A percentile compares a stretch with the other conserved stretches of the same genome.
Conservation (phyloP, 2,113 vertebrate species). For the Toxotes jaculatrix region DNA sequence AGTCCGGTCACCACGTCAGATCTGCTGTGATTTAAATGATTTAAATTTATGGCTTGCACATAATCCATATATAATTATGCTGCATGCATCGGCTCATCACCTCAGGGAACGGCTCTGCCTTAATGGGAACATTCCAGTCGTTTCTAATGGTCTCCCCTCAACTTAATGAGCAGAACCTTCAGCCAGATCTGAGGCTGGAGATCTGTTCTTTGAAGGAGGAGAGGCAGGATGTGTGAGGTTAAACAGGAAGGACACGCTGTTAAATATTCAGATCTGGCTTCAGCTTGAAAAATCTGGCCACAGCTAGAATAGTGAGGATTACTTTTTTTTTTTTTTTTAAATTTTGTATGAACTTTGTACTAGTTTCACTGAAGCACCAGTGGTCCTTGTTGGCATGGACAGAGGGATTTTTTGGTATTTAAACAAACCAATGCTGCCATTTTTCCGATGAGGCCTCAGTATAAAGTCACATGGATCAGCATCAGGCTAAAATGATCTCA, state of each 20-base stretch:
- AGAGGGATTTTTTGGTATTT: background rate
- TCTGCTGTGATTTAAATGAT: constrained; percentile 21
- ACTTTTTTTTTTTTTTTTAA: no score
- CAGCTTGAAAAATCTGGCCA: no score
- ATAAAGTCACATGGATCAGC: background rate
- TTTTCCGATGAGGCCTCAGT: background rate
- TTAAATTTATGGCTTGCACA: constrained; percentile 1
- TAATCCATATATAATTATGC: constrained; percentile 2
- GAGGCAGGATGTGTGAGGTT: background rate
- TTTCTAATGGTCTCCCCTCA: background rate
- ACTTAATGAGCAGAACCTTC: constrained; percentile 27
- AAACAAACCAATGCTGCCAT: no score
- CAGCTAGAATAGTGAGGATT: no score
- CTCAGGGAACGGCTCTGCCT: constrained; percentile 6
- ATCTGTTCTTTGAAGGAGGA: background rate
- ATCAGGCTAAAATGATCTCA: background rate
- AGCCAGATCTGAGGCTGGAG: background rate
- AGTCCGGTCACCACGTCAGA: constrained; percentile 6
- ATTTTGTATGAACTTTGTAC: no score
- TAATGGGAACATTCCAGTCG: background rate
- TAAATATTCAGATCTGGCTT: constrained; percentile 4
- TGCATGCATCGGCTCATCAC: background rate
- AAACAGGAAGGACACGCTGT: background rate
- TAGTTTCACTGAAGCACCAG: no score
- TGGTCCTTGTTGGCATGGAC: no score